These are phyloP conservation scores for Leptopilina clavipes DNA, from an alignment of 1,140 invertebrate genomes.

Conservation along the genomic window DNA sequence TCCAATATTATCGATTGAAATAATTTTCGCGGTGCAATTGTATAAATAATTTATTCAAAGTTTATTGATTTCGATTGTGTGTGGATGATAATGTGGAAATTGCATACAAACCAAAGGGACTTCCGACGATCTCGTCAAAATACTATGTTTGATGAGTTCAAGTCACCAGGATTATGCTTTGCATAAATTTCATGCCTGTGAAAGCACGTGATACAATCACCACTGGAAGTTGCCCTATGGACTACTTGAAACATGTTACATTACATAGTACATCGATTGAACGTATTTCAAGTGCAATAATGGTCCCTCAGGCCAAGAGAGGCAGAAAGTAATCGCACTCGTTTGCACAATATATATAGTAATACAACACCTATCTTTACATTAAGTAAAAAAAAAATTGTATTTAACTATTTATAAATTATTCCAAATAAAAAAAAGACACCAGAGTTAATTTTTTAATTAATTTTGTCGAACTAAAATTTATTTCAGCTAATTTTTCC, in stretches of 20 bases:
- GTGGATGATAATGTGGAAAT: background rate
- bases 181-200: slow-evolving; percentile 20
- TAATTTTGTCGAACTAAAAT: too few relatives aligned
- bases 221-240: background rate
- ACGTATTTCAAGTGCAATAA: background rate
- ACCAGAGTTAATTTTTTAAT: too few relatives aligned
- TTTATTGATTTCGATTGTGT: background rate
- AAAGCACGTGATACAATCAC: slow-evolving; percentile 17
- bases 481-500: too few relatives aligned
- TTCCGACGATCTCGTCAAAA: slow-evolving; percentile 2
- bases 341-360: background rate
- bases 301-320: background rate
- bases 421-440: too few relatives aligned
- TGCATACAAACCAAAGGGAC: background rate
- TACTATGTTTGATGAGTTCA: slow-evolving; percentile 1
- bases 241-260: slow-evolving; percentile 11
- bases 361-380: background rate
- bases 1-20: too few relatives aligned
- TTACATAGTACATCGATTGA: slow-evolving; percentile 14
- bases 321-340: background rate
- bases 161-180: slow-evolving; percentile 28
- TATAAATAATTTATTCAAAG: background rate
- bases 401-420: too few relatives aligned
- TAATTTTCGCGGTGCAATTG: too few relatives aligned
- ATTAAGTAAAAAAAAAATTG: background rate